phyloP scores from a whole-genome alignment of 1,140 invertebrate genomes.

The Agraylea sexmaculata region DNA sequence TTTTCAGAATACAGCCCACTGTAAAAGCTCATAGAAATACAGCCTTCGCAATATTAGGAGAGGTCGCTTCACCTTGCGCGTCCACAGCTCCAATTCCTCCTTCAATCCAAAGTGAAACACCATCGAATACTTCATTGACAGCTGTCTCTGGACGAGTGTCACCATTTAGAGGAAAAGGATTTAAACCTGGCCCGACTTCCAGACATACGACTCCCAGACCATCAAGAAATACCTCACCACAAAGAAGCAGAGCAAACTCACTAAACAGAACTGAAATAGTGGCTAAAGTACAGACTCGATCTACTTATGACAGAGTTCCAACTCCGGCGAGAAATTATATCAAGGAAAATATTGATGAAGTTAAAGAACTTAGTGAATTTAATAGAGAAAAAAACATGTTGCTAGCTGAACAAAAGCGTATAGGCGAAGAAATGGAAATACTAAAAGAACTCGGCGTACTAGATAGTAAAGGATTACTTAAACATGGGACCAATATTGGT shows the following conservation, averaged over 20 bases:
- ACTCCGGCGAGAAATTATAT: constrained; percentile 33
- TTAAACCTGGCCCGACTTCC: constrained; percentile 33
- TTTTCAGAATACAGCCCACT: constrained; percentile 31
- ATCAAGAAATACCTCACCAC: constrained; percentile 29
- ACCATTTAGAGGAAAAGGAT: constrained; percentile 38
- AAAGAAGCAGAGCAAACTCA: constrained; percentile 34
- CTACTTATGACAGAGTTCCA: constrained; percentile 33
- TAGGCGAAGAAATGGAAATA: constrained; percentile 35
- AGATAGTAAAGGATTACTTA: constrained; percentile 25
- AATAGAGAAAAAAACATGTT: constrained; percentile 39
- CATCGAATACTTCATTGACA: not conserved
- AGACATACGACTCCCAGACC: constrained; percentile 24
- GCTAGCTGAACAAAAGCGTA: constrained; percentile 32
- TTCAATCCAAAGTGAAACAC: constrained; percentile 26
- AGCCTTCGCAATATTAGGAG: constrained; percentile 36
- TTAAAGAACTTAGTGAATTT: constrained; percentile 36
- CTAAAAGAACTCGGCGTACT: constrained; percentile 35
- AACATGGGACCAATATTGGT: constrained; percentile 29
- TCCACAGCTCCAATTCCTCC: constrained; percentile 26
- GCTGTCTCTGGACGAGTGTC: constrained; percentile 26
- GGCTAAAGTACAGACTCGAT: constrained; percentile 30
- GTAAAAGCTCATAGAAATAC: constrained; percentile 31
- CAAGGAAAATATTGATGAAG: constrained; percentile 38
- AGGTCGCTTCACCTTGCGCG: constrained; percentile 24
- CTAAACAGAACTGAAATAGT: constrained; percentile 26